phyloP scores from a whole-genome alignment of 2,797 vertebrate genomes.

The Sitta carolinensis region DNA sequence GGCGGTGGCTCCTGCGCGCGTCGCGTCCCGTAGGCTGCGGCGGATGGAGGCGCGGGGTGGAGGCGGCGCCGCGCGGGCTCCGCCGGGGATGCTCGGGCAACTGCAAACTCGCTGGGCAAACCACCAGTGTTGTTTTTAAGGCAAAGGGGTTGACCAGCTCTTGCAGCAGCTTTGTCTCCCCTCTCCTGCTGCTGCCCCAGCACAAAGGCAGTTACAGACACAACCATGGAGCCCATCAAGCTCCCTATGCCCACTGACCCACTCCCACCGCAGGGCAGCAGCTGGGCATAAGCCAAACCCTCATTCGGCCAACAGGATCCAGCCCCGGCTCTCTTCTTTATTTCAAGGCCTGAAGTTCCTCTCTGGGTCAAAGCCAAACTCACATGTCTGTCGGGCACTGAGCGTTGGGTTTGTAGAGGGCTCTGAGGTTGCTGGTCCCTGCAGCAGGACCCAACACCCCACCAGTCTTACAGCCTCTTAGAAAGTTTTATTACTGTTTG shows the following conservation, averaged over 20 bases:
- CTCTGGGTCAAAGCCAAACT: not conserved
- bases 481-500: slow-evolving; percentile 18
- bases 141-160: not conserved
- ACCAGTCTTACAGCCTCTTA: not conserved
- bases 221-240: not conserved
- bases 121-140: not conserved
- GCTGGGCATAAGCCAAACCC: not conserved
- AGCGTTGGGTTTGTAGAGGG: not conserved
- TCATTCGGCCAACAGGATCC: not conserved
- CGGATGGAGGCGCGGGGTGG: not conserved
- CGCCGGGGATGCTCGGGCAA: not conserved
- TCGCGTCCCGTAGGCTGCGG: too few species aligned
- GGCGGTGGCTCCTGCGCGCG: not conserved
- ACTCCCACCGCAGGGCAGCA: too few species aligned
- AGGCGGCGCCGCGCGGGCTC: not conserved
- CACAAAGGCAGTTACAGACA: not conserved
- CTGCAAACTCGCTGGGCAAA: not conserved
- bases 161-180: not conserved
- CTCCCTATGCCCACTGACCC: fast-evolving
- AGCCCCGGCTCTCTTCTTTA: not conserved
- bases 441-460: not conserved
- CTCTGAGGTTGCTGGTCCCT: fast-evolving
- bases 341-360: not conserved
- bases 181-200: not conserved
- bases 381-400: fast-evolving